Evolutionary conservation across 2,113 vertebrate species (phyloP).

Genomic region (Sinocyclocheilus rhinocerous): DNA sequence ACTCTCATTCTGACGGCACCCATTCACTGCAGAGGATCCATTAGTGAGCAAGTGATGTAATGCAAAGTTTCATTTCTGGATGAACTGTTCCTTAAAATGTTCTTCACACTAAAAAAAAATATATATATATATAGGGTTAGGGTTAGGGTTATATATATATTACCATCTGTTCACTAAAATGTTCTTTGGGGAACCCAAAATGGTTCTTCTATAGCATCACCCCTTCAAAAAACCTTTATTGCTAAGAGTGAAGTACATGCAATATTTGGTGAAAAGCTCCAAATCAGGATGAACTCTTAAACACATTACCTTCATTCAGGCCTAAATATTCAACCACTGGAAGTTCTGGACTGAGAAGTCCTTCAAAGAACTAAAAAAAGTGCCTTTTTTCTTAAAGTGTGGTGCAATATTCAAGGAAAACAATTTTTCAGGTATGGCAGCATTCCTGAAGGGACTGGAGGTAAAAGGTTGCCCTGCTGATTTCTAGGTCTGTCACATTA

Average conservation of each 20-base stretch:
- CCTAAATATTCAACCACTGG: background rate
- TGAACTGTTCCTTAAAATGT: background rate
- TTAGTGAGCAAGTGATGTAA: background rate
- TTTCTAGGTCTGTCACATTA: background rate
- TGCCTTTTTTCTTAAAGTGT: background rate
- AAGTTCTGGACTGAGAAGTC: background rate
- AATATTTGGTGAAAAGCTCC: too few relatives aligned
- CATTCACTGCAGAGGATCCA: too few relatives aligned
- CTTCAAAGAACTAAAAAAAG: background rate
- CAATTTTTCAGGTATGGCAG: too few relatives aligned
- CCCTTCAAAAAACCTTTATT: too few relatives aligned
- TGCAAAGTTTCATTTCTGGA: background rate
- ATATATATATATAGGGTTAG: too few relatives aligned
- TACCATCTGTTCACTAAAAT: too few relatives aligned
- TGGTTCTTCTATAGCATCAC: background rate
- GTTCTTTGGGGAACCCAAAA: background rate
- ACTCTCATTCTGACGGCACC: background rate
- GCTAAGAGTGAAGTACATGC: too few relatives aligned
- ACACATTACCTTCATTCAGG: background rate
- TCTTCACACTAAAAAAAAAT: too few relatives aligned
- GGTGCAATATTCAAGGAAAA: too few relatives aligned
- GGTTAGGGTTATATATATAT: too few relatives aligned
- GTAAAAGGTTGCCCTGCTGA: conserved; percentile 10
- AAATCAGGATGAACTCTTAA: too few relatives aligned
- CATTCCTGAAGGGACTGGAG: too few relatives aligned